A percentile compares a stretch with the other conserved stretches of the same genome.
Conservation (phyloP, 2,797 vertebrate species). For the Brachymystax lenok region DNA sequence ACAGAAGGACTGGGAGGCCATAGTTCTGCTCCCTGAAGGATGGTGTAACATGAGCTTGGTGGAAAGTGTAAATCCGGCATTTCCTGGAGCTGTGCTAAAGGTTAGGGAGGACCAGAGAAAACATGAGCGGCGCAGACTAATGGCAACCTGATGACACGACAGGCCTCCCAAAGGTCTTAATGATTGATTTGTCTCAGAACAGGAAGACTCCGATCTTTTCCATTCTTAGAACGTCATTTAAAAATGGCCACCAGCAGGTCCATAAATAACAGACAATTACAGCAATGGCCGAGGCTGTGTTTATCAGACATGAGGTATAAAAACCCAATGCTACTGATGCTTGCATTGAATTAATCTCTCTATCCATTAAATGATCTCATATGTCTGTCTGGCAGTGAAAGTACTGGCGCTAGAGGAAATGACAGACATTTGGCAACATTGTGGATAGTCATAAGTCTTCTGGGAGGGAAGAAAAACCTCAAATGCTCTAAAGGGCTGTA, state of each 20-base stretch:
- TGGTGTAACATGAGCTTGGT: background rate
- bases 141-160: background rate
- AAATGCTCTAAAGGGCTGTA: background rate
- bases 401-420: background rate
- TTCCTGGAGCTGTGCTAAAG: background rate
- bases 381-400: background rate
- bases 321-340: background rate
- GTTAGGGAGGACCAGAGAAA: background rate
- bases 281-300: background rate
- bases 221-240: background rate
- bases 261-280: background rate
- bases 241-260: background rate
- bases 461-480: background rate
- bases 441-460: background rate
- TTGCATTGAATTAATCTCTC: background rate
- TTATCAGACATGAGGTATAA: background rate
- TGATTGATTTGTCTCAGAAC: constrained; percentile 1
- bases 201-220: background rate
- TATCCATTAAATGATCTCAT: background rate
- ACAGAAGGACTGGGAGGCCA: background rate
- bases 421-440: background rate
- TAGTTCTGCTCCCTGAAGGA: background rate
- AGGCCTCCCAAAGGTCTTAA: background rate
- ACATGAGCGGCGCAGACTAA: background rate
- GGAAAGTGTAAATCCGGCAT: background rate